Conservation (phyloP, 2,113 vertebrate genomes). For the Irena cyanogastra region DNA sequence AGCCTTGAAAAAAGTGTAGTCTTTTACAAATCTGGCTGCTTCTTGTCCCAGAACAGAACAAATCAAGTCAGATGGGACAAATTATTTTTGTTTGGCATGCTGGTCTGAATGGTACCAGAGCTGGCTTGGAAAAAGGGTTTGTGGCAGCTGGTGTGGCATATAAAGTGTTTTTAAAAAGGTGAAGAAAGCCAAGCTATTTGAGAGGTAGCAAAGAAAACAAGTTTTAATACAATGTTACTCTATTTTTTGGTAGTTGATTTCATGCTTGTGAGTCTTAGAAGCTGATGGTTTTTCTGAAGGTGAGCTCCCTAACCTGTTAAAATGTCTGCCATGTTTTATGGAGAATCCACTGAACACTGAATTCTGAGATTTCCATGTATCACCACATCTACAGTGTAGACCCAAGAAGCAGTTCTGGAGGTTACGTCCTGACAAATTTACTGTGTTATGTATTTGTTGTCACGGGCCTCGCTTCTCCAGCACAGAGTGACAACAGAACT, state of each 20-base stretch:
- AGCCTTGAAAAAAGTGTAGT: background rate
- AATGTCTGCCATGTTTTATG: background rate
- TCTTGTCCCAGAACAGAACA: background rate
- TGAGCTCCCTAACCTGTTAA: background rate
- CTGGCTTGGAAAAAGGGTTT: background rate
- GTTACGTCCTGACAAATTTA: background rate
- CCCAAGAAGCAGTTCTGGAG: background rate
- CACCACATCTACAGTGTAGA: background rate
- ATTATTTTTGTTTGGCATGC: background rate
- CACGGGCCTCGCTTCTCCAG: background rate
- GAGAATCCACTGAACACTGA: background rate
- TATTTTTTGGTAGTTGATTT: background rate
- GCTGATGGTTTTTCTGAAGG: background rate
- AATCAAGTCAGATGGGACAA: background rate
- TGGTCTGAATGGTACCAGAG: background rate
- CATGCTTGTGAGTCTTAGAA: background rate
- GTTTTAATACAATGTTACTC: background rate
- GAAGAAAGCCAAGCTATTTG: background rate
- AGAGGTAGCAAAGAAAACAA: background rate
- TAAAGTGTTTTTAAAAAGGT: background rate
- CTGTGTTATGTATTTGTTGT: background rate
- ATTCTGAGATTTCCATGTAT: background rate
- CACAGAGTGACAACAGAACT: background rate
- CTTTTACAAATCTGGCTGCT: background rate
- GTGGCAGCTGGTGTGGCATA: background rate